phyloP scores from a whole-genome alignment of 2,113 vertebrate species.

The Climacteris rufus region DNA sequence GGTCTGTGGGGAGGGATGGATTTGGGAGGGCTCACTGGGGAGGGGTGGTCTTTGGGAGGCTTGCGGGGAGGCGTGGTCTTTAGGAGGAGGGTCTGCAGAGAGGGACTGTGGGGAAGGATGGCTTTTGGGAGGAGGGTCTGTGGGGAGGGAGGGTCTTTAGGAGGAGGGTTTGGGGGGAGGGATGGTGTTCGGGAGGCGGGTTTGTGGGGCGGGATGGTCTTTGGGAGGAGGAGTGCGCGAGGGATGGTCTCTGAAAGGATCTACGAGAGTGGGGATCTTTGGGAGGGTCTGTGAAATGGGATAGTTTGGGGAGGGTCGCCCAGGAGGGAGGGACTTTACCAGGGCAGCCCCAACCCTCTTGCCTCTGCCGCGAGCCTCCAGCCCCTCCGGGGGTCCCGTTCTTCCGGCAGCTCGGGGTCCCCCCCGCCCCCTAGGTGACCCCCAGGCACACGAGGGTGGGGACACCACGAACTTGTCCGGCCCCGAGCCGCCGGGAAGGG shows the following conservation, averaged over 20 bases:
- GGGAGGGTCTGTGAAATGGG: background rate
- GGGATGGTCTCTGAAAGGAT: background rate
- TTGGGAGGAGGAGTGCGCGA: background rate
- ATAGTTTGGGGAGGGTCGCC: background rate
- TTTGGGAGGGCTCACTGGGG: background rate
- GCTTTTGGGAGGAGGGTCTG: background rate
- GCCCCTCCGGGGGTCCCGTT: background rate
- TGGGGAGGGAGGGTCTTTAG: background rate
- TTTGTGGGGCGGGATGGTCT: background rate
- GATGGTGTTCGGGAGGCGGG: background rate
- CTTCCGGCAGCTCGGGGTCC: background rate
- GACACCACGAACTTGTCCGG: fast-evolving
- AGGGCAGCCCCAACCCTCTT: background rate
- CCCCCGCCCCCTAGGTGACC: too few relatives aligned
- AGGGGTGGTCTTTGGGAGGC: background rate
- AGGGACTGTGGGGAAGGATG: background rate
- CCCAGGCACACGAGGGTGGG: background rate
- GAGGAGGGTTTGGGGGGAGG: background rate
- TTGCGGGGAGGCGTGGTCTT: background rate
- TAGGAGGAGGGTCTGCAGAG: background rate
- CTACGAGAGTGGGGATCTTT: background rate
- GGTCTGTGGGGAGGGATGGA: background rate
- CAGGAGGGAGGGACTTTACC: background rate
- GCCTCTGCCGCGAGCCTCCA: background rate
- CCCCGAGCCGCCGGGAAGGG: background rate